Conservation (phyloP, 2,888 invertebrate genomes). For the Vanessa cardui region DNA sequence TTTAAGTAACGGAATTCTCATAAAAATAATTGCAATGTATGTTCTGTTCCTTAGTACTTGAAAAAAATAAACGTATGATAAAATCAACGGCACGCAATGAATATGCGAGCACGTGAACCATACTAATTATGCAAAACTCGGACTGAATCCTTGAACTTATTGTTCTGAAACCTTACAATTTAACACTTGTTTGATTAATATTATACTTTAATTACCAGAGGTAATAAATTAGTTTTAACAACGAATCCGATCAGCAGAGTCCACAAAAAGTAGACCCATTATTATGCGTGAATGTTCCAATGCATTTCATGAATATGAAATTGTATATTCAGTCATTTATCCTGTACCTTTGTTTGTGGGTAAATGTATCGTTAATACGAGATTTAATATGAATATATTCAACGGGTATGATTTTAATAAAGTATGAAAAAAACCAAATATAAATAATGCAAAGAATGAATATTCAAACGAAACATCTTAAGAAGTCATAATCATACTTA, state of each 20-base stretch:
- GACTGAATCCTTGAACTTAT: conserved; percentile 68
- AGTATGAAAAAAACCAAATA: conserved; percentile 14
- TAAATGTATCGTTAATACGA: conserved; percentile 41
- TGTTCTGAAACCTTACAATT: conserved; percentile 28
- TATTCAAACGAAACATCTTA: conserved; percentile 60
- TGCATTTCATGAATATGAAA: conserved; percentile 15
- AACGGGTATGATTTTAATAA: conserved; percentile 12
- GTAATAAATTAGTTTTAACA: conserved; percentile 13
- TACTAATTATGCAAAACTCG: conserved; percentile 67
- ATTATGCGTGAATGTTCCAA: conserved; percentile 11
- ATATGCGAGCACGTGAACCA: conserved; percentile 66
- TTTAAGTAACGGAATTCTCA: not conserved
- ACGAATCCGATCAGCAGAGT: conserved; percentile 9
- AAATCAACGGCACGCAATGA: conserved; percentile 49
- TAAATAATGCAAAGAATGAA: not conserved
- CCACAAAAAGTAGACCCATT: conserved; percentile 16
- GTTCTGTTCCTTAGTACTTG: conserved; percentile 33
- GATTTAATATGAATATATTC: conserved; percentile 40
- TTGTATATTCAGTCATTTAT: conserved; percentile 27
- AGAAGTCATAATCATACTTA: conserved; percentile 74
- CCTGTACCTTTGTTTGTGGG: conserved; percentile 21
- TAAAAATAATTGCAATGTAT: conserved; percentile 17
- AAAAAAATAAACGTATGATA: conserved; percentile 60
- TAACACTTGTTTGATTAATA: conserved; percentile 17
- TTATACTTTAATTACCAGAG: conserved; percentile 1